Percentiles rank a stretch among this genome's conserved stretches.
phyloP scores from a whole-genome alignment of 1,140 invertebrate species.

The Nasonia longicornis region DNA sequence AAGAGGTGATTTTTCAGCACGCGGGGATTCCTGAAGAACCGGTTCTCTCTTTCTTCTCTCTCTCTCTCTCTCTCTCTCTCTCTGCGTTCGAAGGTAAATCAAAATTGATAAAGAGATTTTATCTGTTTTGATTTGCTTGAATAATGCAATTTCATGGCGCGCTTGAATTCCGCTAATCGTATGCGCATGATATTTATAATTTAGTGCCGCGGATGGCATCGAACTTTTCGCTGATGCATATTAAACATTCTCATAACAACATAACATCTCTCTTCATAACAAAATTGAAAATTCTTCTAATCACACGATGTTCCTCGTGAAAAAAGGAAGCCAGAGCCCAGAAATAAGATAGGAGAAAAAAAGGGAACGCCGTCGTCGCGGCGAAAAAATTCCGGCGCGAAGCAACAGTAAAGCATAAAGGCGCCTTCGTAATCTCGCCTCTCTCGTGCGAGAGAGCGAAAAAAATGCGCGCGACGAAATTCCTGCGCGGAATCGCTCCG shows the following conservation, averaged over 20 bases:
- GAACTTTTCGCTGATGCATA: neutral
- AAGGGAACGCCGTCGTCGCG: neutral
- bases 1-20: neutral
- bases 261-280: no score
- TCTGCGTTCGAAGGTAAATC: no score
- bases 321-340: neutral
- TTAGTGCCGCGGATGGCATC: neutral
- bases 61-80: no score
- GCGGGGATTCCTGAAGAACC: neutral
- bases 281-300: neutral
- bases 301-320: constrained; percentile 5
- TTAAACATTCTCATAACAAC: no score
- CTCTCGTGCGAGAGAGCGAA: neutral
- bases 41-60: no score
- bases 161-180: no score
- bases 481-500: neutral
- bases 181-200: no score
- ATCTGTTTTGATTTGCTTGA: no score
- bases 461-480: constrained; percentile 1
- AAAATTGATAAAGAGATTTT: no score
- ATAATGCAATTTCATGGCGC: no score
- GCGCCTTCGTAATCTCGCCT: neutral
- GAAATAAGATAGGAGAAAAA: neutral
- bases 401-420: neutral
- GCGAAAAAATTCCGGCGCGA: constrained; percentile 11